A percentile compares a stretch with the other conserved stretches of the same genome.
These are phyloP conservation scores for Leptatherina wallacei DNA, from an alignment of 2,797 vertebrate species.

Conservation along the genomic window DNA sequence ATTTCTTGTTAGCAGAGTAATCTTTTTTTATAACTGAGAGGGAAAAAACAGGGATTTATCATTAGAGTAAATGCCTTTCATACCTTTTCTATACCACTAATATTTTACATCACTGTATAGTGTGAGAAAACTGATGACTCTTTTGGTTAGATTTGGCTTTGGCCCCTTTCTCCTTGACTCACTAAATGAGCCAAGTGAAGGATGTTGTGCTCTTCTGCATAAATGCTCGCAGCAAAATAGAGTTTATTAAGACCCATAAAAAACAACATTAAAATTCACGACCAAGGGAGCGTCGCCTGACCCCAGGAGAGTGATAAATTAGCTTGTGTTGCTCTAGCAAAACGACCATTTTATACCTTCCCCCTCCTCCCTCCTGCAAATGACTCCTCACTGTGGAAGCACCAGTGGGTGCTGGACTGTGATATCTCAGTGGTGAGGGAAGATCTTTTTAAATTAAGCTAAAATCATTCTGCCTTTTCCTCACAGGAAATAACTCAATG, in stretches of 20 bases:
- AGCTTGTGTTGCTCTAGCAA: conserved; percentile 81
- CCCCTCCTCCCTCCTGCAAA: conserved; percentile 15
- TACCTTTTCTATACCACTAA: conserved; percentile 29
- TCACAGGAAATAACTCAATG: conserved; percentile 39
- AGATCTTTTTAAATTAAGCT: conserved; percentile 17
- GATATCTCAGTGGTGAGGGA: conserved; percentile 15
- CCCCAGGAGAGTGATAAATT: conserved; percentile 87
- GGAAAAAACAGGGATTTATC: not conserved
- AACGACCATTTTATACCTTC: conserved; percentile 81
- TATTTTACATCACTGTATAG: conserved; percentile 56
- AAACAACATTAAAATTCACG: conserved; percentile 88
- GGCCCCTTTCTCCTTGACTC: conserved; percentile 78
- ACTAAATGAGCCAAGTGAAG: conserved; percentile 82
- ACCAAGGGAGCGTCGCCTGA: conserved; percentile 79
- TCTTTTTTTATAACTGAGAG: not conserved
- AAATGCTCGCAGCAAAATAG: conserved; percentile 84
- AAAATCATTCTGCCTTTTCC: conserved; percentile 25
- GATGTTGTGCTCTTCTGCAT: conserved; percentile 84
- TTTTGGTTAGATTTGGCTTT: conserved; percentile 73
- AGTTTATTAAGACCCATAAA: conserved; percentile 88
- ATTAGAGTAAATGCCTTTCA: conserved; percentile 17
- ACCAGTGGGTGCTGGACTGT: conserved; percentile 4
- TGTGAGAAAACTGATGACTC: conserved; percentile 65
- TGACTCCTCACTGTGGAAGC: conserved; percentile 15
- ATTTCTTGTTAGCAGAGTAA: not conserved